A percentile compares a stretch with the other conserved stretches of the same genome.
These are phyloP conservation scores for Scaptomyza montana DNA, from an alignment of 1,140 invertebrate genomes.

Conservation along the genomic window DNA sequence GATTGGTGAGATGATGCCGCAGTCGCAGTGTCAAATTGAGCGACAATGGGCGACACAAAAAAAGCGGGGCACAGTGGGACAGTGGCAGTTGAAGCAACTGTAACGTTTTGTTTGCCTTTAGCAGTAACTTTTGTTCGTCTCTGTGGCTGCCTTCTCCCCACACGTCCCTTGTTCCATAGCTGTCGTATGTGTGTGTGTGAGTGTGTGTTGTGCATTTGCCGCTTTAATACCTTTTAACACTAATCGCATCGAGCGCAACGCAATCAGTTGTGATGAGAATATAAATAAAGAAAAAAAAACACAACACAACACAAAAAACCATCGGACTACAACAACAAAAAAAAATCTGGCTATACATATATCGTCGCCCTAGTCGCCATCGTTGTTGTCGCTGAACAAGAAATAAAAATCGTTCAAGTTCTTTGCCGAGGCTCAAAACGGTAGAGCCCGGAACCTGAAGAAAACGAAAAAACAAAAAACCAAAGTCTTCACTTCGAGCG, in stretches of 20 bases:
- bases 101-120: conserved; percentile 79
- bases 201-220: conserved; percentile 77
- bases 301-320: conserved; percentile 49
- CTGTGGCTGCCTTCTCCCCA: conserved; percentile 18
- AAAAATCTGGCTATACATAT: conserved; percentile 50
- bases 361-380: conserved; percentile 67
- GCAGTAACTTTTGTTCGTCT: conserved; percentile 25
- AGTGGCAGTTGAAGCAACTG: conserved; percentile 72
- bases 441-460: conserved; percentile 33
- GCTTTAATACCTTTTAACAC: conserved; percentile 83
- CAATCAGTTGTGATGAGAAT: conserved; percentile 82
- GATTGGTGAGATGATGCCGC: conserved; percentile 22
- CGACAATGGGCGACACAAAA: conserved; percentile 70
- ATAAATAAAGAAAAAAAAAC: conserved; percentile 68
- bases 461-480: not conserved
- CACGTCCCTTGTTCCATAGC: conserved; percentile 10
- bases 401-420: conserved; percentile 82
- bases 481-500: conserved; percentile 8
- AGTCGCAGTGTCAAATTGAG: conserved; percentile 75
- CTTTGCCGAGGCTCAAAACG: conserved; percentile 54
- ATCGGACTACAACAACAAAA: conserved; percentile 38
- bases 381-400: conserved; percentile 67
- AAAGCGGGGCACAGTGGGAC: conserved; percentile 75
- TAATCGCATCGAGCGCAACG: conserved; percentile 81
- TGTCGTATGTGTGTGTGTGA: conserved; percentile 19